These are phyloP conservation scores for Reticulitermes lucifugus DNA, from an alignment of 2,888 invertebrate species.

Conservation along the genomic window DNA sequence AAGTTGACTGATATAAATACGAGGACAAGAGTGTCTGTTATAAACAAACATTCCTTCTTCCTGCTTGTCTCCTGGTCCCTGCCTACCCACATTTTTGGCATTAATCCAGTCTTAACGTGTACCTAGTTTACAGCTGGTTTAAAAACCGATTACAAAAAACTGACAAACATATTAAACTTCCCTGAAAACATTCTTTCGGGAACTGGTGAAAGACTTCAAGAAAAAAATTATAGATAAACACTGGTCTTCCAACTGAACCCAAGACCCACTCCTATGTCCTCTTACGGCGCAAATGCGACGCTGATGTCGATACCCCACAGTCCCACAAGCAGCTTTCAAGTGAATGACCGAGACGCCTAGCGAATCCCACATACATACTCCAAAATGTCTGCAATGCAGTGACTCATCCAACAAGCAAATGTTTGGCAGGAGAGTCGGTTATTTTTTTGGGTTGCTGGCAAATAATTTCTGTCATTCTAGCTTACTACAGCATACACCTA, in stretches of 20 bases:
- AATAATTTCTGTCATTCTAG: background rate
- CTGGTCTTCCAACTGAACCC: background rate
- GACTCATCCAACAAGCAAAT: constrained; percentile 2
- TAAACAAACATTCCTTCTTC: constrained; percentile 17
- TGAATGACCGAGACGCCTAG: constrained; percentile 16
- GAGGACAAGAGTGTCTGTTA: background rate
- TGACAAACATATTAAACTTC: background rate
- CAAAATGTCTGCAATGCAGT: constrained; percentile 31
- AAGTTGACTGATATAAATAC: background rate
- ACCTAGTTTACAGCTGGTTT: background rate
- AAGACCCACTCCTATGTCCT: background rate
- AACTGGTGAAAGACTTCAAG: background rate
- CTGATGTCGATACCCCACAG: background rate
- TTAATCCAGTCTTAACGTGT: background rate
- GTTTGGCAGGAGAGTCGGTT: constrained; percentile 14
- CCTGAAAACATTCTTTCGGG: background rate
- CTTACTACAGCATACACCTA: background rate
- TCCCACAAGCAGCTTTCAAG: background rate
- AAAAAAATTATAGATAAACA: background rate
- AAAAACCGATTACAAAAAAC: background rate
- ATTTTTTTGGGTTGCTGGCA: background rate
- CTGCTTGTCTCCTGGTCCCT: background rate
- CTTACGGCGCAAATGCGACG: constrained; percentile 7
- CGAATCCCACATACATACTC: background rate
- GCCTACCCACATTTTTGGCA: constrained; percentile 5